Evolutionary conservation across 2,888 invertebrate species (phyloP).

Genomic region (Sarcophaga variegata): DNA sequence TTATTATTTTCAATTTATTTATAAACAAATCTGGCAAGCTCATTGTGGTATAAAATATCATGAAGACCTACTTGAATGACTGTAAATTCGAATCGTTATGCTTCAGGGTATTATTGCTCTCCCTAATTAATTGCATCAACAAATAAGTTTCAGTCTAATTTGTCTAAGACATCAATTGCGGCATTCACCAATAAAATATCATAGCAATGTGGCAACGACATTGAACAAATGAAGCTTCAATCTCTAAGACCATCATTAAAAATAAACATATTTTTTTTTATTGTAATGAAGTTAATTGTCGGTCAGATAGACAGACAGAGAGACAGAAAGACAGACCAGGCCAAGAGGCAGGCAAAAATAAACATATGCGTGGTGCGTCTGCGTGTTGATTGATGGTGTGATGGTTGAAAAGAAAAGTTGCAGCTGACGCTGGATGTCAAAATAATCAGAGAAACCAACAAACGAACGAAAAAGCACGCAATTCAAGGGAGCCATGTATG

Average conservation of each 20-base stretch:
- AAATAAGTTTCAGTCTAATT: neutral
- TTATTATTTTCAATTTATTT: no score
- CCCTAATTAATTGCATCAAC: no score
- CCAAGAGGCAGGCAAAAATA: neutral
- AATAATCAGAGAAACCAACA: neutral
- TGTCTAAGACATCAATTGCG: neutral
- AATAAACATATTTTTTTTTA: neutral
- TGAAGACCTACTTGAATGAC: no score
- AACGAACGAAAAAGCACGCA: neutral
- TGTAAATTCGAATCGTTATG: no score
- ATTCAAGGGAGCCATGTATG: neutral
- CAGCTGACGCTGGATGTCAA: slow-evolving; percentile 36
- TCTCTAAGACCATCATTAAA: slow-evolving; percentile 44
- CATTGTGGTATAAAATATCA: no score
- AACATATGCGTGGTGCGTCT: slow-evolving; percentile 31
- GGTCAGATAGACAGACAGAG: neutral
- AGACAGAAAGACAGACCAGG: neutral
- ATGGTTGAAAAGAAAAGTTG: slow-evolving; percentile 7
- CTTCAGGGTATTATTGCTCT: neutral
- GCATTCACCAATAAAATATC: neutral
- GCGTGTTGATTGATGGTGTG: neutral
- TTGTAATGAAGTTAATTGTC: neutral
- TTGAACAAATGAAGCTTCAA: neutral
- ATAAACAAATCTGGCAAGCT: no score
- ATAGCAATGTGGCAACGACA: neutral